Evolutionary conservation across 2,888 invertebrate species (phyloP), one percentile per base, ranked within the genome.

Genomic region (Cremastinae sp.): DNA sequence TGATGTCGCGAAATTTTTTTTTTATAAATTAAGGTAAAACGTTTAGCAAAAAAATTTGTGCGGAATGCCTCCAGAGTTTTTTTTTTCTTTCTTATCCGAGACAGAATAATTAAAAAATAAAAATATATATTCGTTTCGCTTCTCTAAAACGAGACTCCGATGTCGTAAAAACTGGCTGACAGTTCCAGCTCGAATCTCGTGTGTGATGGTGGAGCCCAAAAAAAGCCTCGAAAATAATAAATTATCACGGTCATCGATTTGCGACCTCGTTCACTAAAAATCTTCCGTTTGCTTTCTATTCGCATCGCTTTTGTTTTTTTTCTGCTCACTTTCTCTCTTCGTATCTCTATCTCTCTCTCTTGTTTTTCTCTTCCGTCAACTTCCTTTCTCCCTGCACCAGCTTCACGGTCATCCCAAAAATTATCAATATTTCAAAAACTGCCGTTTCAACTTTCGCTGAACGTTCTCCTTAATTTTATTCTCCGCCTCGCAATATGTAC

Each of bases 181-280:
- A 22, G 9, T 51, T n/a, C 28, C n/a, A 8, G n/a, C n/a, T 51
- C 55, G 3, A 55, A 14, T 47, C 41, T 55, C 37, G 35, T 35
- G 28, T 47, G 66, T 58, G 12, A 2, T 41, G 22, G 35, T 20
- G 12, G 37, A 66, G 14, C 66, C 14, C 59, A 56, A 28, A 47
- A 47, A 45, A 74, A 55, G 39, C 37, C 58, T 49, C 62, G 74
- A 59, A 28, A 47, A 55, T 12, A 62, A 77, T 74, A 70, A 73
- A 69, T 77, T 77, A 74, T 62, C 47, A 55, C 35, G 37, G 37
- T 49, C 35, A 66, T 55, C 64, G 59, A 37, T 43, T 51, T 49
- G 8, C 35, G 20, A 35, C 41, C 68, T 53, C 49, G 8, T 39
- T 28, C 49, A 37, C 14, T 47, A 43, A 56, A 51, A 49, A 55